Evolutionary conservation across 2,888 invertebrate species (phyloP).

Genomic region (Ophion costatus): DNA sequence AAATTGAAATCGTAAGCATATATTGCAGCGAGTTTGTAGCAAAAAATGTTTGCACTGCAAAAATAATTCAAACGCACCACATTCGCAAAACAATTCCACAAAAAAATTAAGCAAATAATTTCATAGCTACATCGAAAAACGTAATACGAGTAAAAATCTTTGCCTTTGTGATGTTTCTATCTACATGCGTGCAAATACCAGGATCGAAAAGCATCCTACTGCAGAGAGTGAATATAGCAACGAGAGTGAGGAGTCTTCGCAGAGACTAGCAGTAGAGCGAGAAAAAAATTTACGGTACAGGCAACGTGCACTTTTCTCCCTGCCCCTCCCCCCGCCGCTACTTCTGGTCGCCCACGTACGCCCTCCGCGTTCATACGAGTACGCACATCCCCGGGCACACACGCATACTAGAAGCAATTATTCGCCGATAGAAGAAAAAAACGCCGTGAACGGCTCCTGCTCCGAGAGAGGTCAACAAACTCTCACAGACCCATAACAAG

Average conservation of each 20-base stretch:
- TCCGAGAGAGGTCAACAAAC: conserved; percentile 48
- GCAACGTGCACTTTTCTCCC: conserved; percentile 35
- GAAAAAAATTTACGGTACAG: conserved; percentile 9
- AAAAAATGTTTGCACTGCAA: no score
- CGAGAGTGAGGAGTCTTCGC: conserved; percentile 43
- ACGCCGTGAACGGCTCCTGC: conserved; percentile 40
- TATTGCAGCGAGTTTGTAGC: no score
- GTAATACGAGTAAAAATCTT: not conserved
- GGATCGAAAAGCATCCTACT: conserved; percentile 11
- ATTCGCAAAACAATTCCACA: not conserved
- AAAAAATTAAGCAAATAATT: not conserved
- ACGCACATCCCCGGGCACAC: not conserved
- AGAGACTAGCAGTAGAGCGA: conserved; percentile 28
- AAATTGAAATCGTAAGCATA: no score
- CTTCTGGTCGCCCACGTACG: not conserved
- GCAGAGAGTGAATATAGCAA: conserved; percentile 37
- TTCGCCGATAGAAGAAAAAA: conserved; percentile 43
- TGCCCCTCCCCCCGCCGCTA: not conserved
- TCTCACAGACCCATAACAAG: conserved; percentile 27
- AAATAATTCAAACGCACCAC: no score
- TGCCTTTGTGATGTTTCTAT: not conserved
- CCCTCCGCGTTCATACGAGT: not conserved
- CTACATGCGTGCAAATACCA: not conserved
- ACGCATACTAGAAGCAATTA: conserved; percentile 45
- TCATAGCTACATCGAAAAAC: not conserved